Evolutionary conservation across 2,113 vertebrate genomes (phyloP).

Genomic region (Psophia crepitans): DNA sequence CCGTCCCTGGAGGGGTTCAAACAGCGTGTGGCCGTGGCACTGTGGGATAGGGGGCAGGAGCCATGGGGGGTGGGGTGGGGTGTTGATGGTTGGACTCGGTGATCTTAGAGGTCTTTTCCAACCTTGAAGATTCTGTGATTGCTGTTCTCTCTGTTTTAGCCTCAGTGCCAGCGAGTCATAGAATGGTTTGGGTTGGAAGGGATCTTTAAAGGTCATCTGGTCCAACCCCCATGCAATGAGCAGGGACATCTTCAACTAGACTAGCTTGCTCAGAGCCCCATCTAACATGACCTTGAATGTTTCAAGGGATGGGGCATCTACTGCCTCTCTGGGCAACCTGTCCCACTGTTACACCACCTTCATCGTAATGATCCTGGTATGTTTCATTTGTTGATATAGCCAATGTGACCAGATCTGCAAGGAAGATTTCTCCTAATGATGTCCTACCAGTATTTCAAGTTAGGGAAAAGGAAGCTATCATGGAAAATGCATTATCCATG

Average conservation of each 20-base stretch:
- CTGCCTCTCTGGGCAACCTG: not conserved
- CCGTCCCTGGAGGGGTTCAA: no score
- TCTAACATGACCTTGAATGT: not conserved
- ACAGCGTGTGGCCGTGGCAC: no score
- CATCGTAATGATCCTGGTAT: accelerated
- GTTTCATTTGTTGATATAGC: not conserved
- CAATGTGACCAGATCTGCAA: not conserved
- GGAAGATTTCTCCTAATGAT: not conserved
- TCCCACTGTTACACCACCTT: not conserved
- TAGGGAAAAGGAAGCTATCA: not conserved
- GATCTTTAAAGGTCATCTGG: not conserved
- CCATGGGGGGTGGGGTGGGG: no score
- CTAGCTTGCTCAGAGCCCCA: not conserved
- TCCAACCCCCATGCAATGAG: accelerated
- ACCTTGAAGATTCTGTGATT: no score
- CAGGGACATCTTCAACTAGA: not conserved
- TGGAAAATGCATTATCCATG: not conserved
- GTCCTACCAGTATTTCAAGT: not conserved
- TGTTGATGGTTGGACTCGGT: no score
- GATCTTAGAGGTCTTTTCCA: no score
- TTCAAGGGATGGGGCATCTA: not conserved
- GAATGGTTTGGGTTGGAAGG: not conserved
- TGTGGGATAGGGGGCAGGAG: no score
- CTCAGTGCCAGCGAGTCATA: not conserved
- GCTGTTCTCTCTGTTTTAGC: not conserved